phyloP scores from a whole-genome alignment of 1,140 invertebrate genomes.

The Zaprionus davidi region DNA sequence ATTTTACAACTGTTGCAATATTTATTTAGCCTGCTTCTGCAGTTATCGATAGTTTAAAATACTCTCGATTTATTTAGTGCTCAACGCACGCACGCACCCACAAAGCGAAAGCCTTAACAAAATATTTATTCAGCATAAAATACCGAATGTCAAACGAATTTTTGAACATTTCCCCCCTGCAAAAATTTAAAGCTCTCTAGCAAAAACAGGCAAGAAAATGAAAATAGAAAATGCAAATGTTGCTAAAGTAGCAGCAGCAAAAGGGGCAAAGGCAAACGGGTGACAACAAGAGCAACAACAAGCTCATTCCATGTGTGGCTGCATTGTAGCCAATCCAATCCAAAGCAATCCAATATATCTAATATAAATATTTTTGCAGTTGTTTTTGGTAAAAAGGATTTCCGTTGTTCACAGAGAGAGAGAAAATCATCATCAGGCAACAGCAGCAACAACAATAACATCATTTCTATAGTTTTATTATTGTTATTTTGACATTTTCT shows the following conservation, averaged over 20 bases:
- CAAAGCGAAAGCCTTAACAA: not conserved
- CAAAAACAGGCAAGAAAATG: slow-evolving; percentile 34
- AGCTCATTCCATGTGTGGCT: not conserved
- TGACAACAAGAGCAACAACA: not conserved
- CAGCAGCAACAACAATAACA: slow-evolving; percentile 25
- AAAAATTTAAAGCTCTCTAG: slow-evolving; percentile 57
- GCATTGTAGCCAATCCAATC: slow-evolving; percentile 19
- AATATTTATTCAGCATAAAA: slow-evolving; percentile 6
- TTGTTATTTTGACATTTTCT: slow-evolving; percentile 72
- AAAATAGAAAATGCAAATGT: slow-evolving; percentile 42
- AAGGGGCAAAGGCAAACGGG: not conserved
- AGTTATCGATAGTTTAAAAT: not conserved
- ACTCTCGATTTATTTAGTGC: not conserved
- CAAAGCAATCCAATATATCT: slow-evolving; percentile 74
- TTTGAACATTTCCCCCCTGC: not conserved
- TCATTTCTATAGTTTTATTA: slow-evolving; percentile 46
- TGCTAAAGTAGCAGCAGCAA: slow-evolving; percentile 1
- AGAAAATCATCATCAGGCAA: slow-evolving; percentile 10
- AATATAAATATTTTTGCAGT: slow-evolving; percentile 82
- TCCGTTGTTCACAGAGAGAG: slow-evolving; percentile 56
- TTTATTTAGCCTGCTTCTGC: not conserved
- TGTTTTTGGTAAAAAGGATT: slow-evolving; percentile 76
- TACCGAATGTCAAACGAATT: not conserved
- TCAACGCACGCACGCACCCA: not conserved
- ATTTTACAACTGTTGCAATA: not conserved